phyloP scores from a whole-genome alignment of 2,797 vertebrate species.

The Ateles fusciceps region DNA sequence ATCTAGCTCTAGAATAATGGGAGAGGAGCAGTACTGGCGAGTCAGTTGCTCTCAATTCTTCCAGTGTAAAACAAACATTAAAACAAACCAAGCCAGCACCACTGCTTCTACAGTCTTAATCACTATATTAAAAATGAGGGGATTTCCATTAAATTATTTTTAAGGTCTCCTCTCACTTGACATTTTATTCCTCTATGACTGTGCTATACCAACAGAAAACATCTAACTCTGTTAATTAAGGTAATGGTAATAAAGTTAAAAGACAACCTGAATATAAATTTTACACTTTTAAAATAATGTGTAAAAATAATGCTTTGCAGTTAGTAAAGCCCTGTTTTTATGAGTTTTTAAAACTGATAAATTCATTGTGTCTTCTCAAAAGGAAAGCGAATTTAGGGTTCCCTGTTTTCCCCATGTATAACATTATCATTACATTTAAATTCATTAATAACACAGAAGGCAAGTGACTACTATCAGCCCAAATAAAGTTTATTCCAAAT shows the following conservation, averaged over 20 bases:
- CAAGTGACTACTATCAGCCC: neutral
- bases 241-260: neutral
- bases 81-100: neutral
- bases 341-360: conserved; percentile 1
- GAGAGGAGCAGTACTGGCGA: neutral
- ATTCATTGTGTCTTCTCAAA: neutral
- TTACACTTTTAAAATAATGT: neutral
- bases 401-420: neutral
- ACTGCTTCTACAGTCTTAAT: neutral
- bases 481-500: neutral
- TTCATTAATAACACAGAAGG: neutral
- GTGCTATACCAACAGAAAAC: neutral
- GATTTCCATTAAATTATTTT: neutral
- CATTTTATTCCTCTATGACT: neutral
- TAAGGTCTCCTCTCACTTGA: neutral
- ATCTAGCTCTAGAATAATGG: neutral
- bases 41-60: neutral
- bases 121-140: neutral
- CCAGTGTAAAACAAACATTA: neutral
- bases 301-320: neutral
- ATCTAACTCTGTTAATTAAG: neutral
- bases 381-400: neutral
- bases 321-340: neutral
- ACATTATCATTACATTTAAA: neutral
- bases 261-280: neutral